These are phyloP conservation scores for Aphyosemion australe DNA, from an alignment of 2,113 vertebrate genomes.

Conservation along the genomic window DNA sequence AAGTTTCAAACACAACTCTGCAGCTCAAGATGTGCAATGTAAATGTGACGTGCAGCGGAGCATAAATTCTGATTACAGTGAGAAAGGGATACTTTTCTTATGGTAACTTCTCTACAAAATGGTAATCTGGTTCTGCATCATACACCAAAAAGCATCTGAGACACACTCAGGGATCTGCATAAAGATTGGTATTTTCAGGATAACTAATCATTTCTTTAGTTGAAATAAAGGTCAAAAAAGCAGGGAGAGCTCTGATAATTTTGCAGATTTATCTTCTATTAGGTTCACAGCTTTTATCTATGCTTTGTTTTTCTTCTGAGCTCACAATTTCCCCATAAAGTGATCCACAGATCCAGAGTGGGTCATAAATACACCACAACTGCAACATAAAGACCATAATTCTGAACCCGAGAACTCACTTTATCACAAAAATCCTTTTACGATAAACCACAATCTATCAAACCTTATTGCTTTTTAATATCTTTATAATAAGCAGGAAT, in stretches of 20 bases:
- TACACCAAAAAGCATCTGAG: neutral
- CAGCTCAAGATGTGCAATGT: constrained; percentile 26
- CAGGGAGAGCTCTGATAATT: constrained; percentile 42
- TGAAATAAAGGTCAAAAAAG: constrained; percentile 33
- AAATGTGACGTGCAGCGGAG: constrained; percentile 19
- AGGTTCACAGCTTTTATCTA: constrained; percentile 35
- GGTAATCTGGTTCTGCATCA: constrained; percentile 12
- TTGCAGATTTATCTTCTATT: constrained; percentile 15
- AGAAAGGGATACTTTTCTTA: constrained; percentile 3
- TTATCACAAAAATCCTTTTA: neutral
- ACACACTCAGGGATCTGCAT: constrained; percentile 12
- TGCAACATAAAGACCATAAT: constrained; percentile 13
- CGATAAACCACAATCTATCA: too few species aligned
- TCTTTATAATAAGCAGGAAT: neutral
- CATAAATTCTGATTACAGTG: constrained; percentile 27
- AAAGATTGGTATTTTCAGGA: constrained; percentile 51
- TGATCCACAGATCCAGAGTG: constrained; percentile 14
- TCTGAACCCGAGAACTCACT: constrained; percentile 1
- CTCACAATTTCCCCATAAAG: constrained; percentile 31
- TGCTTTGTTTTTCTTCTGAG: constrained; percentile 14
- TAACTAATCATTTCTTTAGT: constrained; percentile 45
- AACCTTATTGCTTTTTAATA: too few species aligned
- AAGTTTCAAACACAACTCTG: constrained; percentile 29
- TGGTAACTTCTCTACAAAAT: neutral
- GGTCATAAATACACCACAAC: constrained; percentile 19